Conservation (phyloP, 2,113 vertebrate species). For the Scophthalmus maximus region DNA sequence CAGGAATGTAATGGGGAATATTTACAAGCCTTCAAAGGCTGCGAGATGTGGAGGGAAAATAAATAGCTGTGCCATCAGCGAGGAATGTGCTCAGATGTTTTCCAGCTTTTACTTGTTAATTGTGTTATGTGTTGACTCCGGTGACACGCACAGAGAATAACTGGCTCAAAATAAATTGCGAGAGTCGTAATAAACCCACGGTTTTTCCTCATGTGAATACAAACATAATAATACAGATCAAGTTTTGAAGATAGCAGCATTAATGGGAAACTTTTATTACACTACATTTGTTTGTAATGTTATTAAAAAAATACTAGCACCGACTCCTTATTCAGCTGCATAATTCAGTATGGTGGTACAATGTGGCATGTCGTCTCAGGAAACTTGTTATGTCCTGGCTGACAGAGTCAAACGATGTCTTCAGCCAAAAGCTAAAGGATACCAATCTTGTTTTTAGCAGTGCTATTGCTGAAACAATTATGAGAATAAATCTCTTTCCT, state of each 20-base stretch:
- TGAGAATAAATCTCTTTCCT: slow-evolving; percentile 6
- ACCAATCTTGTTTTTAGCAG: no score
- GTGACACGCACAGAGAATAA: slow-evolving; percentile 6
- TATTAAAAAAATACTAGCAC: no score
- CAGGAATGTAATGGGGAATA: slow-evolving; percentile 59
- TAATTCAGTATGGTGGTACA: background rate
- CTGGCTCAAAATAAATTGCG: background rate
- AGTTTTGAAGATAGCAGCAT: background rate
- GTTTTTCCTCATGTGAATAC: background rate
- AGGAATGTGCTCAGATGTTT: slow-evolving; percentile 36
- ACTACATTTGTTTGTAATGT: background rate
- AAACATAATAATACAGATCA: background rate
- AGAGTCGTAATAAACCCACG: background rate
- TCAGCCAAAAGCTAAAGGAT: no score
- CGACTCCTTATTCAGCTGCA: no score
- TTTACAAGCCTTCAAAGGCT: slow-evolving; percentile 69
- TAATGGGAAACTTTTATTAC: background rate
- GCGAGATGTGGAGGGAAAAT: slow-evolving; percentile 46
- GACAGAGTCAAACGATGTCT: background rate
- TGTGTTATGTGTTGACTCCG: slow-evolving; percentile 29
- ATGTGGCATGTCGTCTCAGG: background rate
- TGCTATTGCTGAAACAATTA: background rate
- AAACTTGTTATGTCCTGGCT: background rate
- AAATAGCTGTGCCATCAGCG: slow-evolving; percentile 37
- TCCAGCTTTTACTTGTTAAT: slow-evolving; percentile 32